Evolutionary conservation across 2,113 vertebrate species (phyloP), one percentile per base, ranked within the genome.

Genomic region (Girardinichthys multiradiatus): DNA sequence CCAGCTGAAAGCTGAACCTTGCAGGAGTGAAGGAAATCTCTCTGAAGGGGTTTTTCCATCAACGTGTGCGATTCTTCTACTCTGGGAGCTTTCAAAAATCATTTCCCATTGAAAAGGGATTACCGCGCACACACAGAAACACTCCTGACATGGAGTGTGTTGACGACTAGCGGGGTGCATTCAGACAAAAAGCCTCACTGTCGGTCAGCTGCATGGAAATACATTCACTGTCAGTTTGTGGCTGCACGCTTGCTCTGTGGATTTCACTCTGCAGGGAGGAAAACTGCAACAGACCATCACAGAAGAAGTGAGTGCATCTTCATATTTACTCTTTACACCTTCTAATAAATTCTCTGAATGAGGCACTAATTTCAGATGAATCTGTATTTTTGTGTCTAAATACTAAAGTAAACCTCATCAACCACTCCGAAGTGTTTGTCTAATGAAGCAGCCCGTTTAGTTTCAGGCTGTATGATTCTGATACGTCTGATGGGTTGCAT

Each of bases 191-290:
- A 64, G 24, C 42, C 66, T 77, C 68, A 61, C 65, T 67, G 31
- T 64, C 39, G 59, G 63, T 84, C 82, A 87, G 75, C 75, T 84
- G 78, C 72, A 82, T 64, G 58, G 76, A 87, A 80, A 80, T 72
- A 61, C 63, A 74, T 37, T 21, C 64, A 28, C 8, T 48, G 35
- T 35, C 15, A 19, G 28, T n/a, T n/a, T n/a, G n/a, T n/a, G n/a
- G n/a, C n/a, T n/a, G n/a, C 17, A 35, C 64, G 42, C 27, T 19
- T 45, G 33, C 48, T 54, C 31, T 33, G 31, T 33, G 31, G 31
- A 42, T 42, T 42, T 15, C 13, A 42, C 35, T 37, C 35, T n/a
- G n/a, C n/a, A n/a, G n/a, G n/a, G n/a, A n/a, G n/a, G n/a, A n/a
- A n/a, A n/a, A n/a, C n/a, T n/a, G n/a, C n/a, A n/a, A n/a, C n/a